These are phyloP conservation scores for Nothobranchius kuhntae DNA, from an alignment of 2,113 vertebrate species.

Conservation along the genomic window DNA sequence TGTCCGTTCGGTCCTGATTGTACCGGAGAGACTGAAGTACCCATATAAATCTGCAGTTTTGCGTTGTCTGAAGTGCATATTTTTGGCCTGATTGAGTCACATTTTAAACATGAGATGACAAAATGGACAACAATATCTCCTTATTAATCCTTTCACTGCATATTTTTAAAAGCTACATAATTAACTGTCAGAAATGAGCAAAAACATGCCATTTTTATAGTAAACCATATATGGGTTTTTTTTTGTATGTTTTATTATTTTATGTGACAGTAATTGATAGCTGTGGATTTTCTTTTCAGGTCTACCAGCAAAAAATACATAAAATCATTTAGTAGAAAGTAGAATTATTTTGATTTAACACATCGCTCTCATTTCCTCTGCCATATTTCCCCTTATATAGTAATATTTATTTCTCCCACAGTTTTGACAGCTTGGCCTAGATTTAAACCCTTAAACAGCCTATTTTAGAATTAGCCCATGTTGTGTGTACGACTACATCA, in stretches of 20 bases:
- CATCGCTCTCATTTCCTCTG: constrained; percentile 11
- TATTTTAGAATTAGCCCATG: constrained; percentile 75
- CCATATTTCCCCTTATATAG: constrained; percentile 10
- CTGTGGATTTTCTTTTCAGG: neutral
- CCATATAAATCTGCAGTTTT: constrained; percentile 19
- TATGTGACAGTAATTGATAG: neutral
- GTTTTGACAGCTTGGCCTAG: constrained; percentile 32
- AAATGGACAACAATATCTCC: no score
- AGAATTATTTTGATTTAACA: neutral
- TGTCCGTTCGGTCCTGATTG: constrained; percentile 35
- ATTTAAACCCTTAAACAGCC: constrained; percentile 65
- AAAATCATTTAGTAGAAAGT: neutral
- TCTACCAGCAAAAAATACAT: neutral
- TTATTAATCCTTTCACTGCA: no score
- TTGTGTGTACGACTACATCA: constrained; percentile 68
- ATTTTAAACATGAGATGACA: neutral
- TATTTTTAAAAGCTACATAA: no score
- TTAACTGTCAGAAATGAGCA: neutral
- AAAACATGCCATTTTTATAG: neutral
- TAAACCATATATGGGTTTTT: neutral
- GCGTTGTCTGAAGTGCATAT: constrained; percentile 5
- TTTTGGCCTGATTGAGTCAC: neutral
- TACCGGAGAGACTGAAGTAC: constrained; percentile 18
- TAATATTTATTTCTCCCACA: constrained; percentile 21
- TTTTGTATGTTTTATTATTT: neutral